Percentiles rank a stretch among this genome's conserved stretches.
phyloP scores from a whole-genome alignment of 1,140 invertebrate genomes.

The Pemphigus obesinymphae region DNA sequence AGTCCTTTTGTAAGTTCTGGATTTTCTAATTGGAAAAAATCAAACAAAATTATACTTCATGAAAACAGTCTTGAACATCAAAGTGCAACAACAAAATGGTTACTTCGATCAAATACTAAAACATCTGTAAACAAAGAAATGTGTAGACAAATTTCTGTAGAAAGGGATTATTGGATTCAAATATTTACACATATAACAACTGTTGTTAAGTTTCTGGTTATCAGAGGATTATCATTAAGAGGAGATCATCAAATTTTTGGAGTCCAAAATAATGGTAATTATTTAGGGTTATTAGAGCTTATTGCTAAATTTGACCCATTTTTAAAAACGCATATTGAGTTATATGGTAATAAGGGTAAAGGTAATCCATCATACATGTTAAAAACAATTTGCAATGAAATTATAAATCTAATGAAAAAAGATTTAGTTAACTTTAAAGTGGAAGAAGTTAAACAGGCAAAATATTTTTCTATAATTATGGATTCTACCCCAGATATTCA shows the following conservation, averaged over 20 bases:
- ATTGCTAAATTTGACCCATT: background rate
- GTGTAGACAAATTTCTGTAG: background rate
- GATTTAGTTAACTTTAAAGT: constrained; percentile 43
- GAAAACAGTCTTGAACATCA: background rate
- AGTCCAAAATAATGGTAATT: background rate
- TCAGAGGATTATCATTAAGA: background rate
- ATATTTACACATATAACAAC: background rate
- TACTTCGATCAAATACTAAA: background rate
- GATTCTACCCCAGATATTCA: constrained; percentile 38
- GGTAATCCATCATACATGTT: background rate
- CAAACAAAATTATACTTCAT: background rate
- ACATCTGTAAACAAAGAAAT: background rate
- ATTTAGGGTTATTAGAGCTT: background rate
- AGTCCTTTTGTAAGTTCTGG: background rate
- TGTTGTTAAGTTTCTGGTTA: background rate
- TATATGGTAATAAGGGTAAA: background rate
- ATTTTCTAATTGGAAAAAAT: background rate
- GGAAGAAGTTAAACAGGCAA: background rate
- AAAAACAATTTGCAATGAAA: background rate
- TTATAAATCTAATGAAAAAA: background rate
- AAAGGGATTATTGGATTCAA: background rate
- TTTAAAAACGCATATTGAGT: background rate
- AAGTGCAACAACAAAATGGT: background rate
- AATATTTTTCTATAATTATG: constrained; percentile 10
- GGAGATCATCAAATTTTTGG: background rate